These are phyloP conservation scores for Hassar affinis DNA, from an alignment of 2,113 vertebrate species.

Conservation along the genomic window DNA sequence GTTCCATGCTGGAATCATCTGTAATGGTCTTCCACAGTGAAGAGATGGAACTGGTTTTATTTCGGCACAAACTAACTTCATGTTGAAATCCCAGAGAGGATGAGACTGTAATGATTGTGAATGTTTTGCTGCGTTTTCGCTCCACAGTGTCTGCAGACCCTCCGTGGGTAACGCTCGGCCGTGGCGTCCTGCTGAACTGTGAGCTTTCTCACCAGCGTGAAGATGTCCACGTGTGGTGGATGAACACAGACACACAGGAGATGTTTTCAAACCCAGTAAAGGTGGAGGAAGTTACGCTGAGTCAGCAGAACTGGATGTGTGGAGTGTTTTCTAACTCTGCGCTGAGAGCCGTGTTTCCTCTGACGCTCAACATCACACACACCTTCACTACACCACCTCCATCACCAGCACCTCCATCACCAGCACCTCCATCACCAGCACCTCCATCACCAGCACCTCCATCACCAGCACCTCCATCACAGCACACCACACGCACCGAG, in stretches of 20 bases:
- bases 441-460: background rate
- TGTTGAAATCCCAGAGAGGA: background rate
- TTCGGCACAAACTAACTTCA: background rate
- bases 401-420: background rate
- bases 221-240: background rate
- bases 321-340: background rate
- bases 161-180: background rate
- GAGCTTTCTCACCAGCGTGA: background rate
- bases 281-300: background rate
- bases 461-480: background rate
- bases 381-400: background rate
- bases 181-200: background rate
- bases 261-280: background rate
- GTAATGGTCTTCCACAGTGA: background rate
- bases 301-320: background rate
- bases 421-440: background rate
- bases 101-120: background rate
- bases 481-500: background rate
- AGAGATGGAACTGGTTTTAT: background rate
- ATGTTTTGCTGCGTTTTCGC: background rate
- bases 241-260: background rate
- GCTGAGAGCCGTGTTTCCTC: background rate
- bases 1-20: background rate
- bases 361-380: background rate
- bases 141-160: background rate